Percentiles rank a stretch among this genome's conserved stretches.
phyloP scores from a whole-genome alignment of 1,140 invertebrate genomes.

The Drosophila mojavensis region DNA sequence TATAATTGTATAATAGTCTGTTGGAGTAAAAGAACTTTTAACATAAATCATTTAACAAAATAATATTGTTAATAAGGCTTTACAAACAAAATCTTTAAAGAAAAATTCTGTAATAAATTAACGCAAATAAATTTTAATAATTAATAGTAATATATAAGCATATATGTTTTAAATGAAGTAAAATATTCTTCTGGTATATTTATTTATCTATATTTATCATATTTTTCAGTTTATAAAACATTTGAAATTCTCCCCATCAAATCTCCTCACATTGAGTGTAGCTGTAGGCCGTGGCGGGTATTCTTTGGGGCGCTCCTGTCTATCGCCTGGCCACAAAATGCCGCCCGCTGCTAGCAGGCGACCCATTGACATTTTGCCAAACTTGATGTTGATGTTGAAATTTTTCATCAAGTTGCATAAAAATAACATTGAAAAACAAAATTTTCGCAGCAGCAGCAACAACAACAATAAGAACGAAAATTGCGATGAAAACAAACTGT shows the following conservation, averaged over 20 bases:
- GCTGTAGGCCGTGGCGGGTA: neutral
- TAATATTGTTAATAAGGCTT: neutral
- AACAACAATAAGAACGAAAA: slow-evolving; percentile 39
- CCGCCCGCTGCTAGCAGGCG: slow-evolving; percentile 61
- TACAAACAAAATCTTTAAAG: neutral
- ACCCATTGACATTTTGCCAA: slow-evolving; percentile 79
- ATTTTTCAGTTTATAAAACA: too few relatives aligned
- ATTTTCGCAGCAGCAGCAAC: slow-evolving; percentile 27
- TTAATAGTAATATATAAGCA: neutral
- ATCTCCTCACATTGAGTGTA: too few relatives aligned
- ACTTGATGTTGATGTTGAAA: slow-evolving; percentile 83
- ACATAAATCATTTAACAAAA: neutral
- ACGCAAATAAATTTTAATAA: neutral
- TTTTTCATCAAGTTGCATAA: slow-evolving; percentile 82
- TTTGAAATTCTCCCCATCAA: too few relatives aligned
- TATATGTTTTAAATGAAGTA: too few relatives aligned
- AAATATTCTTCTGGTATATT: too few relatives aligned
- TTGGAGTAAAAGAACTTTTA: too few relatives aligned
- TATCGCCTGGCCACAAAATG: slow-evolving; percentile 49
- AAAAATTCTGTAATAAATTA: too few relatives aligned
- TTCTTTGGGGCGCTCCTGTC: slow-evolving; percentile 43
- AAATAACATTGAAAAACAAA: slow-evolving; percentile 76
- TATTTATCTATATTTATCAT: too few relatives aligned
- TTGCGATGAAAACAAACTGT: slow-evolving; percentile 72
- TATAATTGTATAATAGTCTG: too few relatives aligned